Conservation (phyloP, 2,113 vertebrate genomes). For the Alexandromys fortis region DNA sequence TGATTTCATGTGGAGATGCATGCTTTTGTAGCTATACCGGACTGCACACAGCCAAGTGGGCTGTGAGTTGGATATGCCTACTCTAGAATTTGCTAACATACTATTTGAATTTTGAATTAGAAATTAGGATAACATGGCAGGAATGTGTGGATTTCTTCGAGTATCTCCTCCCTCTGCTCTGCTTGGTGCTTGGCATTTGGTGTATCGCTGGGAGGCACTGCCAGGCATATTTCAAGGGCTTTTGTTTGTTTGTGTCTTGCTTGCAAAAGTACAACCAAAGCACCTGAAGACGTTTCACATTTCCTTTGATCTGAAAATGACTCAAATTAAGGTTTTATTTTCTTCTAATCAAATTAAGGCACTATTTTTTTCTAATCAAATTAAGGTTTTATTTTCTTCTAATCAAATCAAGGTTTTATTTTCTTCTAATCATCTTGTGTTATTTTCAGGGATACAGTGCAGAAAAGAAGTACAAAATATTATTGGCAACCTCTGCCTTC, state of each 20-base stretch:
- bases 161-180: background rate
- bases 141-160: background rate
- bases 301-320: slow-evolving; percentile 59
- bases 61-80: background rate
- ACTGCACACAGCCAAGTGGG: background rate
- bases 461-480: slow-evolving; percentile 59
- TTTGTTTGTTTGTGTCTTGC: background rate
- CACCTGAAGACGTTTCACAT: slow-evolving; percentile 2
- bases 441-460: slow-evolving; percentile 55
- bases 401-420: slow-evolving; percentile 27
- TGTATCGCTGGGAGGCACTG: background rate
- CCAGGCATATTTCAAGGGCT: slow-evolving; percentile 43
- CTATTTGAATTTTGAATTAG: slow-evolving; percentile 47
- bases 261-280: slow-evolving; percentile 51
- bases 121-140: slow-evolving; percentile 42
- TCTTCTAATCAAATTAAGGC: slow-evolving; percentile 31
- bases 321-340: slow-evolving; percentile 48
- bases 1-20: background rate
- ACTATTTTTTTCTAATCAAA: too few relatives aligned
- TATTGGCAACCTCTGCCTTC: slow-evolving; percentile 57
- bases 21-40: background rate
- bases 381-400: too few relatives aligned
- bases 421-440: slow-evolving; percentile 59
- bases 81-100: slow-evolving; percentile 43
- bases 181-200: slow-evolving; percentile 9